A percentile compares a stretch with the other conserved stretches of the same genome.
Conservation (phyloP, 1,140 invertebrate species). For the Conopomorpha cramerella region DNA sequence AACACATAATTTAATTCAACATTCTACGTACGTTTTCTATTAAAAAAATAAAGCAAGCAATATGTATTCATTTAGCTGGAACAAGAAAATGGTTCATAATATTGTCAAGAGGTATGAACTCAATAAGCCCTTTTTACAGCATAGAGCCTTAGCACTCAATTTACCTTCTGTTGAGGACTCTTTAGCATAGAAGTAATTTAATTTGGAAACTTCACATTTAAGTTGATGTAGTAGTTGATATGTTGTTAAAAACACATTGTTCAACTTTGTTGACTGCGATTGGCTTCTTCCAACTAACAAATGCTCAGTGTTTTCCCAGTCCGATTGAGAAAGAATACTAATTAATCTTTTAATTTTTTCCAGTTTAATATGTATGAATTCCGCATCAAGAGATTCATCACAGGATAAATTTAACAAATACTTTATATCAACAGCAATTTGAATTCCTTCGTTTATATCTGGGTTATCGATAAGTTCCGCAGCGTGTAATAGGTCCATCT, state of each 20-base stretch:
- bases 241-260: constrained; percentile 10
- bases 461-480: constrained; percentile 3
- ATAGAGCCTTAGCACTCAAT: too few species aligned
- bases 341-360: constrained; percentile 7
- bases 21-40: too few species aligned
- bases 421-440: constrained; percentile 9
- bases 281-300: constrained; percentile 7
- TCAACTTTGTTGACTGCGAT: constrained; percentile 11
- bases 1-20: constrained; percentile 10
- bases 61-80: too few species aligned
- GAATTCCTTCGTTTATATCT: constrained; percentile 7
- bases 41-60: too few species aligned
- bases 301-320: constrained; percentile 15
- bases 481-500: constrained; percentile 8
- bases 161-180: too few species aligned
- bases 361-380: constrained; percentile 5
- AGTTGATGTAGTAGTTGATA: constrained; percentile 16
- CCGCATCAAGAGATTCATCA: constrained; percentile 2
- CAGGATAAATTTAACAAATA: constrained; percentile 2
- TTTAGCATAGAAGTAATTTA: too few species aligned
- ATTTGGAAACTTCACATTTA: too few species aligned
- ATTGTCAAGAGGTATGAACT: too few species aligned
- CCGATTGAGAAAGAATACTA: constrained; percentile 12
- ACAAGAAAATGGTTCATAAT: too few species aligned
- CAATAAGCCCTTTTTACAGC: too few species aligned